A percentile compares a stretch with the other conserved stretches of the same genome.
Evolutionary conservation across 2,888 invertebrate species (phyloP).

Genomic region (Vanessa cardui): DNA sequence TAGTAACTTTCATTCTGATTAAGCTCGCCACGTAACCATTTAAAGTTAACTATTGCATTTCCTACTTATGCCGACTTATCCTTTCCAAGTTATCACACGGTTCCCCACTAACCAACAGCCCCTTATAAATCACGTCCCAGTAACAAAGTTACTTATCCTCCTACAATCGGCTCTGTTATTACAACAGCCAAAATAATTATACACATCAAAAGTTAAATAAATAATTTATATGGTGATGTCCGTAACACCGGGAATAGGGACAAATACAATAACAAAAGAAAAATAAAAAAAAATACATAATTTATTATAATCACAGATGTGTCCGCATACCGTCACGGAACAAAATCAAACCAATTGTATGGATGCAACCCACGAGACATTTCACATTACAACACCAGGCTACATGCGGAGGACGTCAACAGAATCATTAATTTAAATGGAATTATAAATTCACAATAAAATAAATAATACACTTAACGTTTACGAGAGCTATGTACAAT

Average conservation of each 20-base stretch:
- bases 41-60: not conserved
- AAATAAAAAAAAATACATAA: conserved; percentile 62
- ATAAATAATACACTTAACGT: conserved; percentile 60
- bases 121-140: not conserved
- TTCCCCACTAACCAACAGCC: not conserved
- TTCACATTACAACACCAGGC: conserved; percentile 18
- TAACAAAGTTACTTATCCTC: not conserved
- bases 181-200: not conserved
- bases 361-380: conserved; percentile 26
- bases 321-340: conserved; percentile 47
- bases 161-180: not conserved
- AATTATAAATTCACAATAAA: conserved; percentile 48
- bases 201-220: conserved; percentile 12
- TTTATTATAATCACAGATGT: conserved; percentile 78
- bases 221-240: conserved; percentile 28
- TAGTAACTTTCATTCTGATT: not conserved
- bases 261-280: conserved; percentile 50
- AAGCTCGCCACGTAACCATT: not conserved
- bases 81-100: not conserved
- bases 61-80: not conserved
- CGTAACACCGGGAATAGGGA: conserved; percentile 41
- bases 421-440: conserved; percentile 43
- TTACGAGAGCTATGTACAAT: conserved; percentile 74
- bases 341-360: conserved; percentile 37
- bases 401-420: conserved; percentile 20